These are phyloP conservation scores for Aurelia sp. DNA, from an alignment of 30 jellyfish, hydroid and myxozoan genomes.

Conservation along the genomic window DNA sequence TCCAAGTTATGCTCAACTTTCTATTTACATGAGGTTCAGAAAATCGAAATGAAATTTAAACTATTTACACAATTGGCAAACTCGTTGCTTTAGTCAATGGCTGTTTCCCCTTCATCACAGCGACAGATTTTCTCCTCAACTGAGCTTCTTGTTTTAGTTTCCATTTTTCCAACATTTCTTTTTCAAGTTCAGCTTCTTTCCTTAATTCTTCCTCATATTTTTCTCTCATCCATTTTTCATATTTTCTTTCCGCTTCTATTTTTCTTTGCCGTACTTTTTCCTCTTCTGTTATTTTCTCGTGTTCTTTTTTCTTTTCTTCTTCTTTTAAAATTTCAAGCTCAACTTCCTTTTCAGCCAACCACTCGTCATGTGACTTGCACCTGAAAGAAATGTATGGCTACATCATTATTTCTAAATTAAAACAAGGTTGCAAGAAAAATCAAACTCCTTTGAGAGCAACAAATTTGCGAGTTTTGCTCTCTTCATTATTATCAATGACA, in stretches of 20 bases:
- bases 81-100: conserved; percentile 1
- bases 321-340: conserved; percentile 17
- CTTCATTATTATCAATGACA: too few relatives aligned
- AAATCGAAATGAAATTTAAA: neutral
- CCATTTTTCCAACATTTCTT: conserved; percentile 60
- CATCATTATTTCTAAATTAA: neutral
- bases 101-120: neutral
- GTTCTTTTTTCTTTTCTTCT: conserved; percentile 34
- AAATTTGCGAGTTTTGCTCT: too few relatives aligned
- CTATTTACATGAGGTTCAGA: neutral
- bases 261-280: conserved; percentile 31
- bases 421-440: neutral
- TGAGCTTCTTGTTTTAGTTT: conserved; percentile 33
- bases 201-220: conserved; percentile 58
- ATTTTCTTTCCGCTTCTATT: conserved; percentile 55
- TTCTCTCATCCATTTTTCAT: conserved; percentile 66
- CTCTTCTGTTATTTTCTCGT: conserved; percentile 17
- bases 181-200: conserved; percentile 50
- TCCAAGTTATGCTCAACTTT: neutral
- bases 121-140: conserved; percentile 44
- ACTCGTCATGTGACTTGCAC: conserved; percentile 34
- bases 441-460: too few relatives aligned
- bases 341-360: conserved; percentile 56
- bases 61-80: conserved; percentile 25
- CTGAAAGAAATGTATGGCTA: conserved; percentile 8